phyloP scores from a whole-genome alignment of 2,888 invertebrate species.

The Orthosia gracilis region DNA sequence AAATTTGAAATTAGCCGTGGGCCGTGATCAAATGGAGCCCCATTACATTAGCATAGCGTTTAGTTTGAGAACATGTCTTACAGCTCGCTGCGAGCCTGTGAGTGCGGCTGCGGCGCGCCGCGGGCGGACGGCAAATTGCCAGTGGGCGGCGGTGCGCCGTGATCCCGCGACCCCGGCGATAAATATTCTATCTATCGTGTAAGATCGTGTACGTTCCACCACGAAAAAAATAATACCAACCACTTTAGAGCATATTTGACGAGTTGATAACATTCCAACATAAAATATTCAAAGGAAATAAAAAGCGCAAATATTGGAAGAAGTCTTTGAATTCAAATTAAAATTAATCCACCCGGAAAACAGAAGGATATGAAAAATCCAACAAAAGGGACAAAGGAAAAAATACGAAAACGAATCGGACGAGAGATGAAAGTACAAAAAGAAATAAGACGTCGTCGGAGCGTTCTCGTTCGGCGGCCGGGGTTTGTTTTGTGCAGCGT shows the following conservation, averaged over 20 bases:
- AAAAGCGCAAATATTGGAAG: slow-evolving; percentile 69
- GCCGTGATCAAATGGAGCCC: slow-evolving; percentile 88
- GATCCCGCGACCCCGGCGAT: slow-evolving; percentile 87
- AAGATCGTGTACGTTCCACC: slow-evolving; percentile 64
- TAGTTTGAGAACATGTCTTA: slow-evolving; percentile 86
- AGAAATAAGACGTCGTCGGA: slow-evolving; percentile 65
- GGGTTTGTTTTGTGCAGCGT: slow-evolving; percentile 67
- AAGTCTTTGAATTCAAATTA: slow-evolving; percentile 84
- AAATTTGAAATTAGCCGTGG: slow-evolving; percentile 88
- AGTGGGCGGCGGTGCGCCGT: slow-evolving; percentile 85
- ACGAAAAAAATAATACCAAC: slow-evolving; percentile 61
- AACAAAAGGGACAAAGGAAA: slow-evolving; percentile 84
- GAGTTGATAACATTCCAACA: slow-evolving; percentile 53
- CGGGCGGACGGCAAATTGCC: slow-evolving; percentile 86
- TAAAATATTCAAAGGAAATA: slow-evolving; percentile 60
- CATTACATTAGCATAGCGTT: slow-evolving; percentile 90
- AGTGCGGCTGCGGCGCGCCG: slow-evolving; percentile 76
- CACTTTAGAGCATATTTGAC: slow-evolving; percentile 41
- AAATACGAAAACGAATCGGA: slow-evolving; percentile 82
- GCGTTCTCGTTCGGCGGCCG: slow-evolving; percentile 71
- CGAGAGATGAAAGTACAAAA: slow-evolving; percentile 78
- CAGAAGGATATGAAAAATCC: slow-evolving; percentile 87
- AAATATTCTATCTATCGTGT: slow-evolving; percentile 83
- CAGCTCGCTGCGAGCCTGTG: slow-evolving; percentile 70
- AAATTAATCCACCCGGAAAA: slow-evolving; percentile 88